Percentiles rank a stretch among this genome's conserved stretches.
phyloP scores from a whole-genome alignment of 2,888 invertebrate genomes.

The Stegana nigrithorax region DNA sequence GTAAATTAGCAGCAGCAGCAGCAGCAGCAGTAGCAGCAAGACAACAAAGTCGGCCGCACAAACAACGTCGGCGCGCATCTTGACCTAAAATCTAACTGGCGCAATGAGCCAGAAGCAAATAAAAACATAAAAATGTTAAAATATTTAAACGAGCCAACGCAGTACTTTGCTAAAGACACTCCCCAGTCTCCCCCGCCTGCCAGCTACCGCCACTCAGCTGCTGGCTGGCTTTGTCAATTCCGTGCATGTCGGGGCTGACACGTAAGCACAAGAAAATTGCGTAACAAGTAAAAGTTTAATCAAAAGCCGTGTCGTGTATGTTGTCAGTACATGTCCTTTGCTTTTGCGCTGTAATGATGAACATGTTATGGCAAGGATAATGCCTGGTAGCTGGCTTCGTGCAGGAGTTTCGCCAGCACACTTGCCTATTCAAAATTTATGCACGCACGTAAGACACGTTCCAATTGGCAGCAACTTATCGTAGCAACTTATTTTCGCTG shows the following conservation, averaged over 20 bases:
- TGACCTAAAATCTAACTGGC: conserved; percentile 22
- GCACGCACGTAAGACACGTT: too few species aligned
- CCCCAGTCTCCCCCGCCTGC: not conserved
- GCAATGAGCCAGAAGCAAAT: conserved; percentile 4
- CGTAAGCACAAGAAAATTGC: not conserved
- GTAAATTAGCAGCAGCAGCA: conserved; percentile 14
- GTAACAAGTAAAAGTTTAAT: not conserved
- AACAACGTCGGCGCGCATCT: conserved; percentile 1
- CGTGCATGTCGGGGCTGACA: too few species aligned
- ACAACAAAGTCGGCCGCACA: not conserved
- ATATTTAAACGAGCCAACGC: not conserved
- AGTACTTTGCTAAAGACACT: not conserved
- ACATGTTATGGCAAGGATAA: conserved; percentile 22
- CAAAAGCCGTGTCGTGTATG: not conserved
- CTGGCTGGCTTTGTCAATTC: too few species aligned
- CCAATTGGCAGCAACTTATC: too few species aligned
- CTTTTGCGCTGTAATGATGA: conserved; percentile 9
- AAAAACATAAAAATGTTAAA: too few species aligned
- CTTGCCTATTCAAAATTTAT: too few species aligned
- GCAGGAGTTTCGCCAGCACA: too few species aligned
- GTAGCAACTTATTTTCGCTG: too few species aligned
- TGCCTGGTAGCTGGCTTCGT: too few species aligned
- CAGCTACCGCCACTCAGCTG: not conserved
- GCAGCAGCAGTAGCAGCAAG: not conserved
- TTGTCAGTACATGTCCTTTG: not conserved